A percentile compares a stretch with the other conserved stretches of the same genome.
Conservation (phyloP, 1,140 invertebrate genomes). For the Dendroctonus valens region DNA sequence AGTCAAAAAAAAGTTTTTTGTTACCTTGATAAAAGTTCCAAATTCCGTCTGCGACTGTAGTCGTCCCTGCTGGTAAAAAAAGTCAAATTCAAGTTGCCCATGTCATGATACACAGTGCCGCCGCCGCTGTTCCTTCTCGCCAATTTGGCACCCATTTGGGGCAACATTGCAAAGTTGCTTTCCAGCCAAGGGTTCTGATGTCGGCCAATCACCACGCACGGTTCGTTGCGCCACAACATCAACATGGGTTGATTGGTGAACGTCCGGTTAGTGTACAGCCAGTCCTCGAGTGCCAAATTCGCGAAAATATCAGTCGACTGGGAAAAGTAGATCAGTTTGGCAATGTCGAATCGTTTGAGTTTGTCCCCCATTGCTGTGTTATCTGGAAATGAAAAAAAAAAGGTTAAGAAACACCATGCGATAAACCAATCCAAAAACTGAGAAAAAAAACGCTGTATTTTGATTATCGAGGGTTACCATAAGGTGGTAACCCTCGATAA, state of each 20-base stretch:
- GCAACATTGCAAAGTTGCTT: constrained; percentile 63
- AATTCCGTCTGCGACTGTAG: constrained; percentile 81
- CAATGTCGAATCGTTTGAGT: constrained; percentile 1
- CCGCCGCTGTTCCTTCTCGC: constrained; percentile 92
- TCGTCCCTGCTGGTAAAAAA: constrained; percentile 78
- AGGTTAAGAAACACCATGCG: too few species aligned
- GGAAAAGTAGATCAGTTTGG: constrained; percentile 58
- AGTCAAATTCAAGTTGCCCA: constrained; percentile 88
- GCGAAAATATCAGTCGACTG: constrained; percentile 85
- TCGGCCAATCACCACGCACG: constrained; percentile 91
- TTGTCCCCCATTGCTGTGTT: too few species aligned
- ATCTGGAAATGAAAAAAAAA: too few species aligned
- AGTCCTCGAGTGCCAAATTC: constrained; percentile 92
- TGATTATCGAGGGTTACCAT: too few species aligned
- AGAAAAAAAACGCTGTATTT: too few species aligned
- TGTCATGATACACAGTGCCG: constrained; percentile 96
- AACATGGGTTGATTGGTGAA: constrained; percentile 79
- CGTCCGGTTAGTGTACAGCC: constrained; percentile 84
- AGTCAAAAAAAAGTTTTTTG: neutral
- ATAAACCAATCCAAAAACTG: too few species aligned
- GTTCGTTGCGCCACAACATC: constrained; percentile 87
- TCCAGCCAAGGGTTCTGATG: constrained; percentile 97
- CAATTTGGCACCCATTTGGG: constrained; percentile 63
- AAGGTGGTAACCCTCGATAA: too few species aligned
- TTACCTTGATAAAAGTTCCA: constrained; percentile 73